Percentiles rank a stretch among this genome's conserved stretches.
Conservation (phyloP, 2,888 invertebrate species). For the Zootermopsis nevadensis region DNA sequence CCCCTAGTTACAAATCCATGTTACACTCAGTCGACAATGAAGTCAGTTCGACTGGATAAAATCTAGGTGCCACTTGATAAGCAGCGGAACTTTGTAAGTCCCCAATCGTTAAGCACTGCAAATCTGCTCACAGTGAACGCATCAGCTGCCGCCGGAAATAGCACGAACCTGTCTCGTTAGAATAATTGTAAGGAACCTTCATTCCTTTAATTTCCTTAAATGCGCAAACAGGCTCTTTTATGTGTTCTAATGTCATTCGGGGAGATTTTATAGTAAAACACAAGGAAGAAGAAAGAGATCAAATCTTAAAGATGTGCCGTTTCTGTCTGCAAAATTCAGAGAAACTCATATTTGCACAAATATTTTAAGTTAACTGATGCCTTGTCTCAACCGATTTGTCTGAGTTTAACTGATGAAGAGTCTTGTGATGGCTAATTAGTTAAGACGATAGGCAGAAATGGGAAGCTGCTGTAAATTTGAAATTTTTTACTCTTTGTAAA, state of each 20-base stretch:
- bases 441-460: not conserved
- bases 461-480: not conserved
- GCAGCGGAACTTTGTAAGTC: no score
- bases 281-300: not conserved
- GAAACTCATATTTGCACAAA: not conserved
- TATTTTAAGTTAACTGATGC: not conserved
- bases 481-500: not conserved
- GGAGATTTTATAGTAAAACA: not conserved
- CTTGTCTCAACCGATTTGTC: not conserved
- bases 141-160: no score
- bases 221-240: not conserved
- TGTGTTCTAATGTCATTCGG: not conserved
- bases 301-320: not conserved
- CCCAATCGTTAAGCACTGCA: no score
- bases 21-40: no score
- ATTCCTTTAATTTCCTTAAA: constrained; percentile 3
- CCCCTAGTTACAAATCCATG: no score
- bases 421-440: not conserved
- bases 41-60: no score
- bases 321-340: not conserved
- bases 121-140: no score
- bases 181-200: no score
- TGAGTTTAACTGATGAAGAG: not conserved
- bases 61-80: no score
- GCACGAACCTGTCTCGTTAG: no score